phyloP scores from a whole-genome alignment of 2,113 vertebrate species.

The Ploceus nigricollis region DNA sequence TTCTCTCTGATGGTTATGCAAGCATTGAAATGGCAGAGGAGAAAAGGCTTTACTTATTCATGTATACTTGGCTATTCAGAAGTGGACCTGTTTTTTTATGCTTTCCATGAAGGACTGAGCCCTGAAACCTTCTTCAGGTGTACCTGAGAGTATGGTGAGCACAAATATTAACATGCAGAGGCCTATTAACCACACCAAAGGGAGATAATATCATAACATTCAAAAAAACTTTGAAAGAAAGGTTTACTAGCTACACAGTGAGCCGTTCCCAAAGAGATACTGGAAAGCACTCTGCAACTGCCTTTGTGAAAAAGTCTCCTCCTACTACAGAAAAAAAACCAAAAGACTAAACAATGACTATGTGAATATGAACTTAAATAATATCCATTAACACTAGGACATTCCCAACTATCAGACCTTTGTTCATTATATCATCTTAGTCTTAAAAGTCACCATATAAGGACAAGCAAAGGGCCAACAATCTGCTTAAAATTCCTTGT shows the following conservation, averaged over 20 bases:
- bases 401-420: neutral
- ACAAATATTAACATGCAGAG: neutral
- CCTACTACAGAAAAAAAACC: neutral
- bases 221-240: neutral
- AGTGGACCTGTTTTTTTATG: neutral
- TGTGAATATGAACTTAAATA: neutral
- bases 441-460: neutral
- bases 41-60: neutral
- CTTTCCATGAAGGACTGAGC: neutral
- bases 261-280: neutral
- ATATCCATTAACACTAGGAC: neutral
- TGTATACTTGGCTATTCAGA: neutral
- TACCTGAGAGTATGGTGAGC: neutral
- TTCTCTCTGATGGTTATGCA: neutral
- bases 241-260: neutral
- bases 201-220: neutral
- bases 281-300: neutral
- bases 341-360: neutral
- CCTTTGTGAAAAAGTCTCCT: neutral
- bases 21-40: neutral
- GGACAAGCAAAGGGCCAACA: neutral
- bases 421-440: neutral
- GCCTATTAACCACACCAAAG: neutral
- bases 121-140: neutral
- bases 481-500: slow-evolving; percentile 13